phyloP scores from a whole-genome alignment of 2,888 invertebrate genomes.

The Raillietiella orientalis region DNA sequence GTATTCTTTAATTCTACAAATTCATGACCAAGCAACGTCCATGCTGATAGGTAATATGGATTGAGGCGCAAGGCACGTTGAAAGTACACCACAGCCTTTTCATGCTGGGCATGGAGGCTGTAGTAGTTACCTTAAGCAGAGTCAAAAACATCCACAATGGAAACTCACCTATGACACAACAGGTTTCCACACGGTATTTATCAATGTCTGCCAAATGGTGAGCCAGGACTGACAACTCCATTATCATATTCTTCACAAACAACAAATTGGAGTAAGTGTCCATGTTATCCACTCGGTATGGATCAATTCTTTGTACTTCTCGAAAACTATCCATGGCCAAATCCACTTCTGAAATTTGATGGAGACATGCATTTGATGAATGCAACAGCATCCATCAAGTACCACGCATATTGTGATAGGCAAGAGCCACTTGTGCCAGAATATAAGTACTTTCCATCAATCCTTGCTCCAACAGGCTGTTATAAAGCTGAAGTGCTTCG shows the following conservation, averaged over 20 bases:
- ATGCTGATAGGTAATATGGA: conserved; percentile 74
- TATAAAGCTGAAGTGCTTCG: conserved; percentile 44
- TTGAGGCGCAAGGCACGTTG: conserved; percentile 74
- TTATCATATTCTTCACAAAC: conserved; percentile 69
- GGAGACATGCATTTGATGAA: background rate
- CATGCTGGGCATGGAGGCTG: conserved; percentile 74
- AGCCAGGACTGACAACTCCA: conserved; percentile 68
- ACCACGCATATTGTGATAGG: conserved; percentile 71
- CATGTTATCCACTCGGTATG: conserved; percentile 74
- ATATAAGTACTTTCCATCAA: conserved; percentile 64
- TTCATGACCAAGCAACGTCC: conserved; percentile 96
- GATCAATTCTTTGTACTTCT: conserved; percentile 50
- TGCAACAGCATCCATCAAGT: conserved; percentile 8
- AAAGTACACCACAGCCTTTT: conserved; percentile 89
- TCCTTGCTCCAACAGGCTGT: conserved; percentile 35
- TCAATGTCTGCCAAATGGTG: conserved; percentile 76
- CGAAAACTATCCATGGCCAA: conserved; percentile 55
- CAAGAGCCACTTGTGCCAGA: conserved; percentile 64
- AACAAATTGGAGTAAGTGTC: conserved; percentile 86
- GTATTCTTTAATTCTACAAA: conserved; percentile 97
- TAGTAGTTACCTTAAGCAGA: conserved; percentile 58
- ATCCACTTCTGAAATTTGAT: conserved; percentile 35
- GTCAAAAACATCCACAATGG: conserved; percentile 1
- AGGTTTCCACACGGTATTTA: conserved; percentile 87
- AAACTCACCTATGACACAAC: conserved; percentile 58